Evolutionary conservation across 2,113 vertebrate genomes (phyloP), one percentile per base, ranked within the genome.

Genomic region (Cacatua alba): DNA sequence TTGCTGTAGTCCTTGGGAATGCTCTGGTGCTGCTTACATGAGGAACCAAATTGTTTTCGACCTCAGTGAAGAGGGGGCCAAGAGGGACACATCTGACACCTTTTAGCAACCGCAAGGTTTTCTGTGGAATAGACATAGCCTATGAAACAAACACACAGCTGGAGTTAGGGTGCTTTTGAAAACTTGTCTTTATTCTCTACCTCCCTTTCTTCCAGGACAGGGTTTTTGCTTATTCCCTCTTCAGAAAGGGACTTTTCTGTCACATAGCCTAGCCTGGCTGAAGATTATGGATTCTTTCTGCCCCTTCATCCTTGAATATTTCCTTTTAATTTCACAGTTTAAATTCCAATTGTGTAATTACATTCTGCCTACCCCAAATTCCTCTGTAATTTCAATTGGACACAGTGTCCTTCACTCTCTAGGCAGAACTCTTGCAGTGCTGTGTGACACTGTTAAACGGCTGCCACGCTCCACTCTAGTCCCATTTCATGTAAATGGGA

Each of bases 271-370:
- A 92, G 77, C 77, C 83, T 80, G 83, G 86, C 78, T 95, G 60
- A 95, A 95, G 87, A 93, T 87, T 95, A 92, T 91, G 92, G 92
- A 97, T 92, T 96, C 95, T 97, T 91, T 96, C 92, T 96, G 93
- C 87, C 94, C 90, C 77, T 82, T 97, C 87, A 96, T 95, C 95
- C 97, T 97, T 96, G 96, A 95, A 96, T 97, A 97, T 81, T 96
- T 97, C 96, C 95, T 97, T 97, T 97, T 97, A 95, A 92, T 96
- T 97, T 98, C 94, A 96, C 95, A 95, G 94, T 93, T 97, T 97
- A 95, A 97, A 97, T 98, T 98, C 94, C 97, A 97, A 91, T 92
- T 96, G 96, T 97, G 97, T 96, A 98, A 98, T 97, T 98, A 97
- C 95, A 97, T 97, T 97, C 97, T 97, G 95, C 97, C 96, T 87